A percentile compares a stretch with the other conserved stretches of the same genome.
Conservation (phyloP, 2,888 invertebrate species). For the Suillia variegata region DNA sequence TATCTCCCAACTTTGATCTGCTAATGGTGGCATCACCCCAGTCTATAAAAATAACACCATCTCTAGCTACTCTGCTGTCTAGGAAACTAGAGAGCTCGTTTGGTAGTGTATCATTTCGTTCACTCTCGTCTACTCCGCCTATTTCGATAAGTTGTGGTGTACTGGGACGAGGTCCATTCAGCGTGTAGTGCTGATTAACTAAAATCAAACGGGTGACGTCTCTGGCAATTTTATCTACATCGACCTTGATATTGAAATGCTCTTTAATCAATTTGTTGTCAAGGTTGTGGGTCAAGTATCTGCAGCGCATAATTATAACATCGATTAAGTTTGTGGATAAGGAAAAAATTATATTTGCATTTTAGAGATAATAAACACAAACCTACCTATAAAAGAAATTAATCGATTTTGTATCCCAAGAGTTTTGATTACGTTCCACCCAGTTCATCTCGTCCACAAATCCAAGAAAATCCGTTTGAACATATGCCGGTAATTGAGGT, state of each 20-base stretch:
- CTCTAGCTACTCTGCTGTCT: slow-evolving; percentile 63
- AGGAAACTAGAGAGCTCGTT: slow-evolving; percentile 69
- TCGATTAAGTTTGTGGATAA: too few species aligned
- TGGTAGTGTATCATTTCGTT: slow-evolving; percentile 60
- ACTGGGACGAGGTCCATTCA: slow-evolving; percentile 66
- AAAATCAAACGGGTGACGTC: slow-evolving; percentile 66
- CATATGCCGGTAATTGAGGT: slow-evolving; percentile 65
- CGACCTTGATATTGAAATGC: slow-evolving; percentile 41
- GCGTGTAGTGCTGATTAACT: slow-evolving; percentile 67
- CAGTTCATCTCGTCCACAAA: slow-evolving; percentile 59
- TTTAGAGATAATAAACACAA: too few species aligned
- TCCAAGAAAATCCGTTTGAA: slow-evolving; percentile 63
- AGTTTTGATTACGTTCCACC: slow-evolving; percentile 62
- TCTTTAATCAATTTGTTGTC: slow-evolving; percentile 38
- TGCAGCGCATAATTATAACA: slow-evolving; percentile 14
- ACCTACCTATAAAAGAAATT: slow-evolving; percentile 47
- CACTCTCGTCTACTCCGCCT: slow-evolving; percentile 63
- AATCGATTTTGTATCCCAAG: slow-evolving; percentile 45
- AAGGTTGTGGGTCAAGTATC: slow-evolving; percentile 34
- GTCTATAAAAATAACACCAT: slow-evolving; percentile 77
- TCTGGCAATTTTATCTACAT: slow-evolving; percentile 65
- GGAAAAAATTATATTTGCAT: too few species aligned
- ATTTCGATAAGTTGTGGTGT: slow-evolving; percentile 69
- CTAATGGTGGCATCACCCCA: slow-evolving; percentile 72
- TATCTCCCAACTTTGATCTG: slow-evolving; percentile 65